Evolutionary conservation across 2,113 vertebrate species (phyloP), one percentile per base, ranked within the genome.

Genomic region (Cheirogaleus medius): DNA sequence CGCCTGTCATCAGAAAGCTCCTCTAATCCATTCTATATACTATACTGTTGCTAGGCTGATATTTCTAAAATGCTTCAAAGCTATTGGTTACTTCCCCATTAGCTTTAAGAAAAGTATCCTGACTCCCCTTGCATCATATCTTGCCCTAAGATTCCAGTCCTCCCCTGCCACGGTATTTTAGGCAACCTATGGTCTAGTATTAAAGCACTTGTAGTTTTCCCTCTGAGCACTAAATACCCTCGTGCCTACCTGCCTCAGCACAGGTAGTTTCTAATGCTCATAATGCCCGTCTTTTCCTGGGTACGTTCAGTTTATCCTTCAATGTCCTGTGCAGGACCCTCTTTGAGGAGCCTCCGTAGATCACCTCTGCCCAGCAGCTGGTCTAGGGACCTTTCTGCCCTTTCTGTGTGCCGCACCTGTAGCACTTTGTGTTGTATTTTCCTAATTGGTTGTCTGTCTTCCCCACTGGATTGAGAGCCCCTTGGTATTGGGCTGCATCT

Each of bases 21-120:
- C 23, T 39, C 54, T n/a, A 32, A 7, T 39, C 10, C 21, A 2
- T 52, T 52, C 63, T 44, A 1, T 1, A 5, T 15, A 5, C 0
- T 1, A 5, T 15, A 5, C 0, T 52, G 14, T 11, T 85, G 42
- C 52, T 47, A 58, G 69, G 10, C 20, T 17, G 3, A 39, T 47
- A 60, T 77, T 58, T 60, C 87, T 49, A 20, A 78, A 42, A 82
- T 27, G n/a, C 42, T n/a, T n/a, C 34, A 42, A 18, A 74, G 54
- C 44, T 15, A 42, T 63, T 13, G 8, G 54, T 52, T 69, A 32
- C 60, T 64, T 76, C 54, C 54, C 93, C 44, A 8, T 20, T 83
- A 8, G 17, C 32, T 90, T 90, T 52, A 39, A n/a, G 13, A 23
- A 68, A 25, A 6, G 78, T 32, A 64, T 63, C 44, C 42, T 6